Percentiles rank a stretch among this genome's conserved stretches.
Conservation (phyloP, 2,113 vertebrate genomes). For the Lontra canadensis region DNA sequence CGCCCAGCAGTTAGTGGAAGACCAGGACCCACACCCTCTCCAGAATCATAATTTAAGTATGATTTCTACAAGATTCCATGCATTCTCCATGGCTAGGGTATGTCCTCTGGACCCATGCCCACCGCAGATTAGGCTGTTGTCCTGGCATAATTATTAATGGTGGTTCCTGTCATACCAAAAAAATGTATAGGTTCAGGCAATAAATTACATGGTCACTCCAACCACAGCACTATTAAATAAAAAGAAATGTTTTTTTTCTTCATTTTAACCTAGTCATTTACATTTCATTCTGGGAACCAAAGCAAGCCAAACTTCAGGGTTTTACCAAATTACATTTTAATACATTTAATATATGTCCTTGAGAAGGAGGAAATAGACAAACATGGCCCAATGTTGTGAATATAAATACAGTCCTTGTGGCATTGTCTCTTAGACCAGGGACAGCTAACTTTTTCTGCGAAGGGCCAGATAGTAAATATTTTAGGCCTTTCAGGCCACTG, state of each 20-base stretch:
- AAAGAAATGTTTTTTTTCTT: neutral
- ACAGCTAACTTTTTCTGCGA: neutral
- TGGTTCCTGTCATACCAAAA: neutral
- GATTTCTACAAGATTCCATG: neutral
- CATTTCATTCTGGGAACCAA: conserved; percentile 6
- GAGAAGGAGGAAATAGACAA: neutral
- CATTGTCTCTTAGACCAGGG: neutral
- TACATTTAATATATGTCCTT: neutral
- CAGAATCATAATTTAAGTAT: neutral
- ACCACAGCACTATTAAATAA: neutral
- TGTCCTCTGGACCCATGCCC: neutral
- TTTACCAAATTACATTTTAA: neutral
- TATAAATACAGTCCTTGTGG: neutral
- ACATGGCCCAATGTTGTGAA: neutral
- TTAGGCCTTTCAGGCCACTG: neutral
- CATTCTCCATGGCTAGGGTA: neutral
- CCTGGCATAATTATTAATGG: neutral
- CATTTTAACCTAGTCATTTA: neutral
- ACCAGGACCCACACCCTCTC: neutral
- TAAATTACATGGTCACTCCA: neutral
- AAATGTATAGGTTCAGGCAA: neutral
- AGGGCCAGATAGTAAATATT: neutral
- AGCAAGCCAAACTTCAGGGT: neutral
- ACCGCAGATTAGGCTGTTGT: neutral
- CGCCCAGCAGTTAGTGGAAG: neutral